Evolutionary conservation across 1,140 invertebrate genomes (phyloP).

Genomic region (Apis florea): DNA sequence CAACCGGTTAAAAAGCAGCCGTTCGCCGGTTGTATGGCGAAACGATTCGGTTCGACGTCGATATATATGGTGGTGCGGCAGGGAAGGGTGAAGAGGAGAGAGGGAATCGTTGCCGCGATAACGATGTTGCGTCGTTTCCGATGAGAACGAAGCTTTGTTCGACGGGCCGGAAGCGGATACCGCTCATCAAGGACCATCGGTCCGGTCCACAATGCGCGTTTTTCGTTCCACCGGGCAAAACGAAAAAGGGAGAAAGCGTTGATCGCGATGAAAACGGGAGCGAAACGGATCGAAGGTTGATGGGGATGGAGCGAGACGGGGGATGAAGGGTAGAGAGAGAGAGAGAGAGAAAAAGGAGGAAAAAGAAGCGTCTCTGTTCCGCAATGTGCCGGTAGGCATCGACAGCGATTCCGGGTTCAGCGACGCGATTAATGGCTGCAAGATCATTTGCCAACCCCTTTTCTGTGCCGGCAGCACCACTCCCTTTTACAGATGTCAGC

Average conservation of each 20-base stretch:
- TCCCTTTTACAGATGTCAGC: constrained; percentile 33
- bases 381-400: constrained; percentile 39
- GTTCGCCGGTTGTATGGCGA: not conserved
- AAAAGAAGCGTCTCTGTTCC: constrained; percentile 15
- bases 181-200: constrained; percentile 76
- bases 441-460: constrained; percentile 53
- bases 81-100: not conserved
- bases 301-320: not conserved
- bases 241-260: constrained; percentile 34
- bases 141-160: constrained; percentile 74
- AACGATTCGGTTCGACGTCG: not conserved
- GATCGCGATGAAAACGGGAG: constrained; percentile 25
- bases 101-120: constrained; percentile 66
- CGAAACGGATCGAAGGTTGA: constrained; percentile 4
- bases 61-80: constrained; percentile 6
- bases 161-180: constrained; percentile 74
- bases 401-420: constrained; percentile 56
- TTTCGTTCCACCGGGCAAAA: constrained; percentile 19
- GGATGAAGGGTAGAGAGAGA: not conserved
- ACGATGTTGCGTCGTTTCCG: constrained; percentile 74
- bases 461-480: constrained; percentile 8
- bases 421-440: constrained; percentile 57
- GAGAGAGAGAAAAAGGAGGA: not conserved
- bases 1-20: not conserved
- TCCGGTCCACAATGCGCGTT: constrained; percentile 60